phyloP scores from a whole-genome alignment of 2,888 invertebrate species.

The Drosophila siamana region DNA sequence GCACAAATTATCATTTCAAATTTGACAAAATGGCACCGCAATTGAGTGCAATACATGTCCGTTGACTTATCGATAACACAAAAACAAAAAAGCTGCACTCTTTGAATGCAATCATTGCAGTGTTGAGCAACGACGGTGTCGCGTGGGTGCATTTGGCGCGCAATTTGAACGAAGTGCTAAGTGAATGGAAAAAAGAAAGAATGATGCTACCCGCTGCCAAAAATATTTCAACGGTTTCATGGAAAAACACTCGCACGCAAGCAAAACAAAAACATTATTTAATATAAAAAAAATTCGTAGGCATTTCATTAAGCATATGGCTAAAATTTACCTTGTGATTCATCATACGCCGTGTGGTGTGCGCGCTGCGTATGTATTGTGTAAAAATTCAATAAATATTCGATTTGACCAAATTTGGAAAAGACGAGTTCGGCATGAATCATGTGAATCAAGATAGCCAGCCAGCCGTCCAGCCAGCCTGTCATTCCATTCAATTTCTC shows the following conservation, averaged over 20 bases:
- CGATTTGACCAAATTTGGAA: constrained; percentile 47
- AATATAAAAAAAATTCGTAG: constrained; percentile 3
- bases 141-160: constrained; percentile 27
- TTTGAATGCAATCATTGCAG: constrained; percentile 29
- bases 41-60: neutral
- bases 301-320: constrained; percentile 33
- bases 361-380: constrained; percentile 10
- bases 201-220: constrained; percentile 11
- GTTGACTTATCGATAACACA: constrained; percentile 26
- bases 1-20: neutral
- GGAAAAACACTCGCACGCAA: constrained; percentile 5
- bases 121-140: constrained; percentile 26
- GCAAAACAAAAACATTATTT: constrained; percentile 7
- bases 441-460: constrained; percentile 25
- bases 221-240: constrained; percentile 30
- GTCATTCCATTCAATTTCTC: constrained; percentile 37
- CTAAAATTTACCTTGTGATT: constrained; percentile 37
- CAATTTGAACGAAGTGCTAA: constrained; percentile 15
- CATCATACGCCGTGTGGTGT: constrained; percentile 17
- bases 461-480: constrained; percentile 1
- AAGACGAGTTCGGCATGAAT: constrained; percentile 49
- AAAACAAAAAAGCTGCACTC: constrained; percentile 7
- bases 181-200: too few species aligned
- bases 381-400: constrained; percentile 33
- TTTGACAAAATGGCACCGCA: neutral